Base-by-base conservation (phyloP, 2,113 vertebrate genomes). In the Nibea coibor region DNA sequence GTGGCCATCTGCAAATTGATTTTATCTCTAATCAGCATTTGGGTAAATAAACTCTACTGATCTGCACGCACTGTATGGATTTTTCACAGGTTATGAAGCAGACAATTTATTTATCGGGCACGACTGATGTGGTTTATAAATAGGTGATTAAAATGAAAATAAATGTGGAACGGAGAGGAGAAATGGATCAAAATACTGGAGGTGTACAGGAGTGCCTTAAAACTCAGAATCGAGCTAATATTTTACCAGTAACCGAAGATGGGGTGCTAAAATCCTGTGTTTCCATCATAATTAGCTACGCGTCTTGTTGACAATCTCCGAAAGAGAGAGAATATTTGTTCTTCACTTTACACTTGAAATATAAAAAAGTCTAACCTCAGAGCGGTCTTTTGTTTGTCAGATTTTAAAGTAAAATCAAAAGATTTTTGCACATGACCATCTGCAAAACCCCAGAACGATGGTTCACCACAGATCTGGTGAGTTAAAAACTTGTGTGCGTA, bases 1-100 rank as follows among this genome's bases (percentile, higher is more conserved):
- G 4, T 94, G 42, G 88, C 62, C 15, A 2, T 93, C 20, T 1
- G n/a, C 75, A 95, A 95, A 93, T 63, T 92, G 31, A 0, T 83
- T n/a, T 59, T 94, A 8, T 89, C 89, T 73, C 20, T 90, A 3
- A 28, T 86, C 15, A 58, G 24, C 63, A 59, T 94, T 11, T 10
- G 12, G 93, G 94, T 95, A 93, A 93, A 89, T 88, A 56, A 56
- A 53, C 39, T 47, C 17, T 7, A 15, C 84, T 83, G 54, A 35
- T 74, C 31, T 78, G 12, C 62, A 68, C 0, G 1, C 20, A 57
- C 10, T 48, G 8, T 39, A 35, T 42, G 2, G 20, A 14, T 57
- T n/a, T 63, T 2, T 51, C 14, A 19, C 14, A 35, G 53, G 26
- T 19, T 15, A 20, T 17, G n/a, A 42, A 24, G n/a, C 48, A 64